These are phyloP conservation scores for Sarcophaga bullata DNA, from an alignment of 1,140 invertebrate genomes.

Conservation along the genomic window DNA sequence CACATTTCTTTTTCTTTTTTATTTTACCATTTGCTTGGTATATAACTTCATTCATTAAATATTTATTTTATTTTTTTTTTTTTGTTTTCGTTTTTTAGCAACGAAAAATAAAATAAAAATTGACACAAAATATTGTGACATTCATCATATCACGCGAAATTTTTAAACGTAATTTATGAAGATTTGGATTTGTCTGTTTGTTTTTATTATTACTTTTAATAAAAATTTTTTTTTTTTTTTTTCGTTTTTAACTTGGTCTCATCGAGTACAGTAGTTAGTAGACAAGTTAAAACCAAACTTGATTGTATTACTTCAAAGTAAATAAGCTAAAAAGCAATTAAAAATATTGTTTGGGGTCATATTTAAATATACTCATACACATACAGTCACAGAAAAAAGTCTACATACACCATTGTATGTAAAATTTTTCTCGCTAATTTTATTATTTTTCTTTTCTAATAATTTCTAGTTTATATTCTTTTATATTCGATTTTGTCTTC, in stretches of 20 bases:
- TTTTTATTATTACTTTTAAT: background rate
- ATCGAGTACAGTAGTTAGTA: background rate
- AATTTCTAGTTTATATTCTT: no score
- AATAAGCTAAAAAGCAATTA: background rate
- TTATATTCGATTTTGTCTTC: no score
- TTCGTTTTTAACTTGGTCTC: background rate
- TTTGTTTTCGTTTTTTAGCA: background rate
- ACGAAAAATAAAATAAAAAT: background rate
- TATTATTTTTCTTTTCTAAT: no score
- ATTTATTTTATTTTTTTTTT: background rate
- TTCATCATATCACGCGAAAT: background rate
- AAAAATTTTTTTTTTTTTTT: no score
- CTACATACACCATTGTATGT: no score
- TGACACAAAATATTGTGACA: background rate
- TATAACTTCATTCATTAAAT: slow-evolving; percentile 11
- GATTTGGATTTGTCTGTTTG: background rate
- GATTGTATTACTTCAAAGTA: background rate
- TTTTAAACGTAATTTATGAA: background rate
- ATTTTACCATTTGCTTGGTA: background rate
- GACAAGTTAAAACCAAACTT: slow-evolving; percentile 4
- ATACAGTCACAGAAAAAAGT: no score
- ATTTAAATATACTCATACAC: no score
- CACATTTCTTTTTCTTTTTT: background rate
- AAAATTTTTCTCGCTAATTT: no score
- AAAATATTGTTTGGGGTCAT: no score